Evolutionary conservation across 2,113 vertebrate species (phyloP).

Genomic region (Chloropsis cyanopogon): DNA sequence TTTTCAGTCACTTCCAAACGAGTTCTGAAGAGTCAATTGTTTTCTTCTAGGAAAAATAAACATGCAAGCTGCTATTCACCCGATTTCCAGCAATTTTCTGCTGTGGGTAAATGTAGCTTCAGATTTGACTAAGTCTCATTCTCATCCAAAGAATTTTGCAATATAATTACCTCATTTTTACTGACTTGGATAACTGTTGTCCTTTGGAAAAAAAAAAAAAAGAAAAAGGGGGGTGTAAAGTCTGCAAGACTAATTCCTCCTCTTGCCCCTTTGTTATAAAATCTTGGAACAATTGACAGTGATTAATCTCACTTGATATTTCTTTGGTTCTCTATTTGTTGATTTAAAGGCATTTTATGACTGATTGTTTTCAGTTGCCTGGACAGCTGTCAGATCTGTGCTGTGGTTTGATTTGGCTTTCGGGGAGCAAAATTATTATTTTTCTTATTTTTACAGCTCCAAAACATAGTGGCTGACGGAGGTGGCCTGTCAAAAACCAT

Average conservation of each 20-base stretch:
- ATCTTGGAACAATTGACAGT: constrained; percentile 64
- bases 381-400: constrained; percentile 39
- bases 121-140: constrained; percentile 41
- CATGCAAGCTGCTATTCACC: constrained; percentile 51
- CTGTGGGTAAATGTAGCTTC: constrained; percentile 57
- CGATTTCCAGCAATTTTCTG: constrained; percentile 68
- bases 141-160: constrained; percentile 74
- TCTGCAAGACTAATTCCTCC: constrained; percentile 52
- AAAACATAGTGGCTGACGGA: neutral
- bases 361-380: constrained; percentile 57
- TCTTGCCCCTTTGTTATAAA: constrained; percentile 44
- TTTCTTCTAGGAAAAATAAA: constrained; percentile 71
- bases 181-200: constrained; percentile 68
- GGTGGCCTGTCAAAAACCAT: neutral
- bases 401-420: constrained; percentile 36
- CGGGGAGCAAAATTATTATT: constrained; percentile 44
- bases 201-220: neutral
- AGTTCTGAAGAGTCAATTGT: constrained; percentile 57
- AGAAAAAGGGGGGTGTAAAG: neutral
- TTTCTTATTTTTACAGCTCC: constrained; percentile 46
- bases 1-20: constrained; percentile 47
- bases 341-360: constrained; percentile 64
- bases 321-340: constrained; percentile 62
- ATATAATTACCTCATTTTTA: constrained; percentile 75
- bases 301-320: constrained; percentile 71